phyloP scores from a whole-genome alignment of 1,140 invertebrate genomes.

The Linepithema humile region DNA sequence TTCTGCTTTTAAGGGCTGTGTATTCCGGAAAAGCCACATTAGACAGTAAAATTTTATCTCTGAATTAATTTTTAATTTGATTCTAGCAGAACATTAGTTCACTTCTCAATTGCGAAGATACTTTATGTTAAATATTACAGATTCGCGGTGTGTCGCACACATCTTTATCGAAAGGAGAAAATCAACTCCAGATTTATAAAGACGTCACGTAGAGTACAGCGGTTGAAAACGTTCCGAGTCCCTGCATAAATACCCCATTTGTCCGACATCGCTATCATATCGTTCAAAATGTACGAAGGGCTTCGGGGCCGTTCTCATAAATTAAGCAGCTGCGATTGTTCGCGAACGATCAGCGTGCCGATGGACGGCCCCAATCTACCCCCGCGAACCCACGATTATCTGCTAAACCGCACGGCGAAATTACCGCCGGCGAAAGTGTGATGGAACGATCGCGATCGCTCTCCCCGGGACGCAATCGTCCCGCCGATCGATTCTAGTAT shows the following conservation, averaged over 20 bases:
- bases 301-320: conserved; percentile 2
- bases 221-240: neutral
- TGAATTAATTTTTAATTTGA: neutral
- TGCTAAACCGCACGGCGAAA: neutral
- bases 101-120: neutral
- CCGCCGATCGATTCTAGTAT: conserved; percentile 36
- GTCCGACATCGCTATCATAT: neutral
- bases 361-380: neutral
- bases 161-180: neutral
- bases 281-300: conserved; percentile 23
- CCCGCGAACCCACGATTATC: neutral
- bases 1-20: neutral
- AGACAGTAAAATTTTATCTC: neutral
- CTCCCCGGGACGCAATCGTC: neutral
- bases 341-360: neutral
- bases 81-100: neutral
- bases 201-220: neutral
- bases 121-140: neutral
- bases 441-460: conserved; percentile 21
- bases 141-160: neutral
- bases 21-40: neutral
- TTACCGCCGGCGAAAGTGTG: neutral
- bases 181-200: neutral
- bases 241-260: conserved; percentile 42
- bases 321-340: conserved; percentile 21